phyloP scores from a whole-genome alignment of 1,140 invertebrate species.

The Lerema accius region DNA sequence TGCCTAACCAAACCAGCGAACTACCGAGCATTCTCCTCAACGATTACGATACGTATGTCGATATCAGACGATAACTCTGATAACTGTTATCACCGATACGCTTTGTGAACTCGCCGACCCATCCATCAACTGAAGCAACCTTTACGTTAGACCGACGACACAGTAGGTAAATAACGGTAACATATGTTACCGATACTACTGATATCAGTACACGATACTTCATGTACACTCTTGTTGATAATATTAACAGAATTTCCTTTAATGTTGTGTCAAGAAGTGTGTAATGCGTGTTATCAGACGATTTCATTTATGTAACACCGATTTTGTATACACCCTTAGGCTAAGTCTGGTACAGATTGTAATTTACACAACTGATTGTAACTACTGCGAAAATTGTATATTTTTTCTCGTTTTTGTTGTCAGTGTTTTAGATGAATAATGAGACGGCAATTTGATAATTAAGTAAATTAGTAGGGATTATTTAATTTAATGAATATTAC shows the following conservation, averaged over 20 bases:
- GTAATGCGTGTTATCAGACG: conserved; percentile 43
- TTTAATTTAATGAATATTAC: no score
- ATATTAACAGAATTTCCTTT: conserved; percentile 59
- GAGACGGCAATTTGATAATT: no score
- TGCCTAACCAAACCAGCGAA: conserved; percentile 49
- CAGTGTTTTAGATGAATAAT: no score
- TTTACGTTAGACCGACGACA: conserved; percentile 68
- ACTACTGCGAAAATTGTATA: no score
- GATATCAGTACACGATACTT: conserved; percentile 68
- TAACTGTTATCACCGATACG: conserved; percentile 70
- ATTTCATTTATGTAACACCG: conserved; percentile 14
- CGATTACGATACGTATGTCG: conserved; percentile 60
- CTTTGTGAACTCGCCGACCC: conserved; percentile 74
- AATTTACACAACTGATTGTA: neutral
- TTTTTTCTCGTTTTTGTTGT: no score
- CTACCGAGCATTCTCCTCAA: conserved; percentile 54
- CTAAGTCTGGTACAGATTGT: no score
- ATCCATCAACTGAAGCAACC: conserved; percentile 73
- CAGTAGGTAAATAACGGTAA: conserved; percentile 71
- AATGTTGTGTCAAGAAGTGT: conserved; percentile 43
- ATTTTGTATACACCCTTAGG: conserved; percentile 22
- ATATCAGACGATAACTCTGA: conserved; percentile 61
- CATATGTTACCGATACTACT: conserved; percentile 70
- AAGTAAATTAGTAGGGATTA: no score
- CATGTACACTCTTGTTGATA: conserved; percentile 63